Conservation (phyloP, 2,113 vertebrate genomes). For the Poicephalus meyeri region DNA sequence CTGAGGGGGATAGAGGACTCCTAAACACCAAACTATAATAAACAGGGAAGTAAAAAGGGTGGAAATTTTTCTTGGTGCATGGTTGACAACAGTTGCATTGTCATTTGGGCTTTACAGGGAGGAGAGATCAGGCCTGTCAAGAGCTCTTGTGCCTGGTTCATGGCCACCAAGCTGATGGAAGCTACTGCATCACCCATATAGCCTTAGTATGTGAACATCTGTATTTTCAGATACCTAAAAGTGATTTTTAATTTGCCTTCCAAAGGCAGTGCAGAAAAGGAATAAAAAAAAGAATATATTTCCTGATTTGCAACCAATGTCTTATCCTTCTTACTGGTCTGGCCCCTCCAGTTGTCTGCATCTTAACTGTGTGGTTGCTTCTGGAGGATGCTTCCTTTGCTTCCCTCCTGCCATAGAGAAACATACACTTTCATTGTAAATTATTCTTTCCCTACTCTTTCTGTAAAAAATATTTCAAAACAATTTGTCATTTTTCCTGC, state of each 20-base stretch:
- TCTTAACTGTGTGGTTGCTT: accelerated
- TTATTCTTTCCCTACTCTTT: background rate
- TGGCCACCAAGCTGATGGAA: background rate
- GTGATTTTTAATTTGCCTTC: background rate
- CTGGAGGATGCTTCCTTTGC: background rate
- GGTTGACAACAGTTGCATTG: background rate
- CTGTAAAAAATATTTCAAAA: background rate
- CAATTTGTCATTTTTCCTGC: background rate
- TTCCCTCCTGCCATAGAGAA: background rate
- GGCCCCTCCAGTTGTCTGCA: accelerated
- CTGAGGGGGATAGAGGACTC: background rate
- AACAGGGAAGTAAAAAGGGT: background rate
- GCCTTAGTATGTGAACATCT: background rate
- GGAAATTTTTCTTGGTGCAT: too few relatives aligned
- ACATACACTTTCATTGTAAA: background rate
- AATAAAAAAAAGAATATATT: background rate
- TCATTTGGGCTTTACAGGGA: background rate
- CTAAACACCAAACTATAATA: background rate
- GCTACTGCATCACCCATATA: background rate
- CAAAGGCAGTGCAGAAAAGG: background rate
- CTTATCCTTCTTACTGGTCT: background rate
- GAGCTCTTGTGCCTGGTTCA: background rate
- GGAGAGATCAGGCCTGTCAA: background rate
- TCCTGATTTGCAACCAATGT: background rate
- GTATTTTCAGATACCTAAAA: background rate